Base-by-base conservation (phyloP, 1,140 invertebrate genomes). In the Drosophila albomicans region DNA sequence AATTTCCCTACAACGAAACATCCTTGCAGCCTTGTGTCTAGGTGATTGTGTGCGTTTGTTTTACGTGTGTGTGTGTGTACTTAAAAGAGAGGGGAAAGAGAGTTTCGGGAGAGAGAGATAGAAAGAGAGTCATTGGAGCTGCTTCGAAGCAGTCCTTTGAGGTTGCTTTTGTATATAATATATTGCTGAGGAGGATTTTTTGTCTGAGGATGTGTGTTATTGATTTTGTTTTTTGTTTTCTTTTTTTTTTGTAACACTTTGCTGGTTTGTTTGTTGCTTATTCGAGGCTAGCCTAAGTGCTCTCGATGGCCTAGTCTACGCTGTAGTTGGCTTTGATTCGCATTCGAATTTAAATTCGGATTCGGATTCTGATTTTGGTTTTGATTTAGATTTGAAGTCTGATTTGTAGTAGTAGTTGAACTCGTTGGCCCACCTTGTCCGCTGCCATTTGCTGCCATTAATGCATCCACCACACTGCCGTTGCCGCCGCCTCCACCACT, bases 401-500 rank as follows among this genome's bases (percentile, higher is more conserved):
- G 67, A 81, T 64, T 70, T 75, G 79, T 72, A 64, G 69, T 41
- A 78, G 81, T 59, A 70, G 81, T 64, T 54, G 81, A 81, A 81
- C 80, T 82, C 81, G 86, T 91, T 91, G 88, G 80, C 91, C 91
- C 91, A 92, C 91, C 91, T 92, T 92, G 91, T 92, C 63, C 63
- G 25, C 15, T 65, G 75, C 82, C 78, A 84, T 90, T 91, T 73
- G 73, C 81, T 72, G 80, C 64, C 64, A 85, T 80, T 11, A 81
- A 75, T 75, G 86, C 76, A 79, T 82, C 81, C 76, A 84, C 81
- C 75, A 81, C 82, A 81, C 79, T 77, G 74, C 72, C 75, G 70
- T 82, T 71, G 58, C 73, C 49, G 58, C 48, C 68, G 49, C 25
- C 49, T 13, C 11, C 49, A 13, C 49, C 81, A 80, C 75, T 71